Conservation (phyloP, 2,797 vertebrate species). For the Myotis myotis region DNA sequence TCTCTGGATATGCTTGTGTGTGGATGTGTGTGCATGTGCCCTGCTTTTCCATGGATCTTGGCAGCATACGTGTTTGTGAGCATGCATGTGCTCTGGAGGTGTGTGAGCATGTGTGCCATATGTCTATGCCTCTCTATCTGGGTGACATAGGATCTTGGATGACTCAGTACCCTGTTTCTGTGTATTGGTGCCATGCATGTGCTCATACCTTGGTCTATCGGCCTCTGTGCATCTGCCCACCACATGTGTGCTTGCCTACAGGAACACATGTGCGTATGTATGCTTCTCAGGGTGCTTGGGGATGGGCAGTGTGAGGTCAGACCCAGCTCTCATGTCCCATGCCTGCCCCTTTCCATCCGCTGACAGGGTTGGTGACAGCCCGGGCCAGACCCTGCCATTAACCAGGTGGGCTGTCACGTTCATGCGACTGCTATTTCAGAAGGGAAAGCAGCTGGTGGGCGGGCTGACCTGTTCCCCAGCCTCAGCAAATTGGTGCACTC, state of each 20-base stretch:
- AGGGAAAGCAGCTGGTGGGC: neutral
- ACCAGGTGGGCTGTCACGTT: neutral
- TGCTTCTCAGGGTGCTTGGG: neutral
- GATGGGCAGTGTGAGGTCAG: neutral
- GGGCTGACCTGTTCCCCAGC: neutral
- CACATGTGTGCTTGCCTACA: rapidly evolving
- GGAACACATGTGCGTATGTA: rapidly evolving
- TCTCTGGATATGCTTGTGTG: neutral
- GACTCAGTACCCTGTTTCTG: neutral
- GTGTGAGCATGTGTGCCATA: neutral
- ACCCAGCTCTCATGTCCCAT: rapidly evolving
- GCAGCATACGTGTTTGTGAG: too few relatives aligned
- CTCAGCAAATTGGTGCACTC: neutral
- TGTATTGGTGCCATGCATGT: neutral
- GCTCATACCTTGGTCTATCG: rapidly evolving
- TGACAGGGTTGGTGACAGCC: neutral
- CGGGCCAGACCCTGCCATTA: neutral
- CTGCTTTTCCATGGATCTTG: neutral
- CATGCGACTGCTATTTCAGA: neutral
- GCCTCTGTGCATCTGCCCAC: rapidly evolving
- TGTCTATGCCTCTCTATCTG: neutral
- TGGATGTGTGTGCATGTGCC: neutral
- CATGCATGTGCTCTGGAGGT: rapidly evolving
- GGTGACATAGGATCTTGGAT: neutral
- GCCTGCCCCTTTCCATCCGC: neutral